Base-by-base conservation (phyloP, 2,888 invertebrate genomes). In the Tipula unca region DNA sequence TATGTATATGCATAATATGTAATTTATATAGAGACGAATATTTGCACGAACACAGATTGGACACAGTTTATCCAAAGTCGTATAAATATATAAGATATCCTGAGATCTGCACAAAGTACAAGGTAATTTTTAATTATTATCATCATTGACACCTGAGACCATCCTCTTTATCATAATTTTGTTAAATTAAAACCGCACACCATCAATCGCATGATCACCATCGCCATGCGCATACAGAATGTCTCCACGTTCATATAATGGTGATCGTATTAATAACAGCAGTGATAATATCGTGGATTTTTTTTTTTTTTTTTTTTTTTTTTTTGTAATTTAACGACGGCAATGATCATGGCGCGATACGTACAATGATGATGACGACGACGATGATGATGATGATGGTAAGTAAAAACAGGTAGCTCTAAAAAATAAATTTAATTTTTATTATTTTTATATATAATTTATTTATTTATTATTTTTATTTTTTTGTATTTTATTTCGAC, bases 381-480 rank as follows among this genome's bases (percentile, higher is more conserved):
- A 69, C 10, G 69, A 69, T 25, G 69, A 69, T 25, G 69, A 54
- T 69, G 69, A 69, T 69, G 69, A 69, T 69, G 69, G 69, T 69
- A 69, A 69, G 69, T 69, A 69, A 69, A 69, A 69, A 69, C 69
- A 69, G 69, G 69, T 69, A 69, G 69, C 69, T 69, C 69, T 69
- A 69, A 69, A 69, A 69, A 69, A 69, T 69, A 69, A 69, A 69
- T 69, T 69, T 69, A 69, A 69, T 69, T 69, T 69, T 69, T 69
- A 69, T 69, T 69, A 69, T 69, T 69, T 69, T 69, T 25, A 69
- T 54, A 54, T 54, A 54, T 54, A 54, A 54, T 54, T 54, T 54
- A 54, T 54, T 54, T 54, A 54, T 54, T 54, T 54, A 54, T 54
- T 54, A 69, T 69, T 69, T 69, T 69, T 69, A 25, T 69, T 69